Conservation (phyloP, 2,888 invertebrate species). For the Tiliacea aurago region DNA sequence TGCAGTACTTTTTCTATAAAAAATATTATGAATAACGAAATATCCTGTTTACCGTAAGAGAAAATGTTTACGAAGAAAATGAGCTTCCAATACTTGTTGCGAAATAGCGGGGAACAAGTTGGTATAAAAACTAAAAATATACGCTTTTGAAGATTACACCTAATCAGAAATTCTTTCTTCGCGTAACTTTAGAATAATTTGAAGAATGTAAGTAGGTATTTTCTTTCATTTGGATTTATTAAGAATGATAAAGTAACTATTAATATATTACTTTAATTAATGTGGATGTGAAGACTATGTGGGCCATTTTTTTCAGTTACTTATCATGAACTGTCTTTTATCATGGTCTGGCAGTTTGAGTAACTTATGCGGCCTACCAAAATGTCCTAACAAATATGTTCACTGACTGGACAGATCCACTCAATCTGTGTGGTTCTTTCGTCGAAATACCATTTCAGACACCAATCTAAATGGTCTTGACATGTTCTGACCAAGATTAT, state of each 20-base stretch:
- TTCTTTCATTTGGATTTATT: not conserved
- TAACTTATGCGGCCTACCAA: no score
- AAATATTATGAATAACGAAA: slow-evolving; percentile 58
- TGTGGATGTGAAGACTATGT: no score
- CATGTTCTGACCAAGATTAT: no score
- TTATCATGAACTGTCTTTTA: no score
- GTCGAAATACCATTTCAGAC: no score
- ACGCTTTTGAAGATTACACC: slow-evolving; percentile 24
- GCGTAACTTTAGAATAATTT: not conserved
- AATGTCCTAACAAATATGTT: no score
- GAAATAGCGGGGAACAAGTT: slow-evolving; percentile 54
- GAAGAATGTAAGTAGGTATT: not conserved
- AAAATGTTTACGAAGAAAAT: slow-evolving; percentile 59
- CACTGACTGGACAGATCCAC: no score
- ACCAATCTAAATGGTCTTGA: no score
- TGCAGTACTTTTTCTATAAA: slow-evolving; percentile 55
- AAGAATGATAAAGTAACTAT: not conserved
- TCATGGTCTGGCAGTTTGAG: no score
- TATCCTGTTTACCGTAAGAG: slow-evolving; percentile 60
- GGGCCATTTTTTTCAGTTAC: no score
- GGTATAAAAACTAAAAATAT: slow-evolving; percentile 54
- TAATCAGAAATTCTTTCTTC: slow-evolving; percentile 24
- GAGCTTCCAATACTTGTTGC: slow-evolving; percentile 59
- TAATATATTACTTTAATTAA: no score
- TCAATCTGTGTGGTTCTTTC: no score